Conservation (phyloP, 2,113 vertebrate genomes). For the Trinectes maculatus region DNA sequence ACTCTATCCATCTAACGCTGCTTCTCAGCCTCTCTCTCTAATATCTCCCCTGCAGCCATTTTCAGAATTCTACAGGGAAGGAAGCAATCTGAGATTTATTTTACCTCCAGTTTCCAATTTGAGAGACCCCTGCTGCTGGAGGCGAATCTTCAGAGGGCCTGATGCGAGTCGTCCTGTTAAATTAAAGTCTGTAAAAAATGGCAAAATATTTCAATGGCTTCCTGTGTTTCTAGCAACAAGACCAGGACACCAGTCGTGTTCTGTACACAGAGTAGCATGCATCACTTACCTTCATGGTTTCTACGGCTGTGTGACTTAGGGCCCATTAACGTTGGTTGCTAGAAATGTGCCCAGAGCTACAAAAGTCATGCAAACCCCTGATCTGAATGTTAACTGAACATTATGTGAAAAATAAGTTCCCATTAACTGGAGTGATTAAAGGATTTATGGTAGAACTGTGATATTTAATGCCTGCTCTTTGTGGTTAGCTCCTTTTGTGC, state of each 20-base stretch:
- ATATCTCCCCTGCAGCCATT: conserved; percentile 78
- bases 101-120: conserved; percentile 80
- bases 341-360: conserved; percentile 40
- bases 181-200: conserved; percentile 76
- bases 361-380: conserved; percentile 33
- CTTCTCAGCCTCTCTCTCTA: conserved; percentile 62
- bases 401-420: conserved; percentile 34
- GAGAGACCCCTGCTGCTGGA: conserved; percentile 81
- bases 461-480: conserved; percentile 20
- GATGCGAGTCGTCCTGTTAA: conserved; percentile 74
- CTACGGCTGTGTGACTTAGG: conserved; percentile 13
- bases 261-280: conserved; percentile 33
- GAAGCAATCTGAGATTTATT: conserved; percentile 76
- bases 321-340: conserved; percentile 35
- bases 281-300: conserved; percentile 48
- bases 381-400: conserved; percentile 32
- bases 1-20: conserved; percentile 68
- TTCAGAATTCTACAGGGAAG: conserved; percentile 77
- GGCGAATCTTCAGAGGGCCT: conserved; percentile 65
- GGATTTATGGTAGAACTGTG: conserved; percentile 4
- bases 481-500: conserved; percentile 16
- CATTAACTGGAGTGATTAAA: conserved; percentile 17
- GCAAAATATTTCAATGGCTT: conserved; percentile 59
- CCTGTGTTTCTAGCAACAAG: conserved; percentile 56
- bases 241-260: conserved; percentile 30